Base-by-base conservation (phyloP, 1,140 invertebrate genomes). In the Eueides isabella region DNA sequence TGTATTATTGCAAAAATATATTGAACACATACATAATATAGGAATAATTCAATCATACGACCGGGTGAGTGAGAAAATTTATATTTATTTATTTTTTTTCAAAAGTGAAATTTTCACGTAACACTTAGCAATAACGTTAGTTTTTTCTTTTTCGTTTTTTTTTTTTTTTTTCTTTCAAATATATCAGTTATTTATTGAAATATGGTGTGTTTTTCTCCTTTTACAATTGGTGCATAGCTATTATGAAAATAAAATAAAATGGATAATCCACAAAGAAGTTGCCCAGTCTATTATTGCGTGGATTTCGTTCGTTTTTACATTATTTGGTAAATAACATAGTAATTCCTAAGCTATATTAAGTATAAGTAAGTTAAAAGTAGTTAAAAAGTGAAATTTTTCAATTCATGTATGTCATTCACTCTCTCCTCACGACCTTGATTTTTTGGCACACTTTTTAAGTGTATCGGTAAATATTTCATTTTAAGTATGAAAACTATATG, bases 21-120 rank as follows among this genome's bases (percentile, higher is more conserved):
- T 55, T 63, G 3, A 33, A 48, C 11, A 29, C 23, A 33, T 61
- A 74, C 61, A 30, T 33, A 67, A 29, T 67, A 72, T 64, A 26
- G 28, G 70, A 35, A 72, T 44, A 70, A 48, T 55, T 26, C 19
- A 65, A 74, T 61, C 38, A 44, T 70, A 81, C 77, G 75, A 79
- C 76, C 77, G 81, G 81, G 84, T 85, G 67, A 85, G 84, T 83
- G 61, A 70, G 75, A 68, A 78, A 79, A 75, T 75, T 80, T 71
- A 64, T 76, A 23, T 19, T 48, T 38, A 19, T 19, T 48, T 38
- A 19, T 23, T 23, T 76, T 80, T 78, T 79, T 69, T 38, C 66
- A 72, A 72, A 80, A 83, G 81, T 77, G 83, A 86, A 83, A 83
- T 80, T 82, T 77, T 74, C 72, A 75, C 74, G 75, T 74, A 79